A percentile compares a stretch with the other conserved stretches of the same genome.
Evolutionary conservation across 2,797 vertebrate genomes (phyloP).

Genomic region (Coregonus sp.): DNA sequence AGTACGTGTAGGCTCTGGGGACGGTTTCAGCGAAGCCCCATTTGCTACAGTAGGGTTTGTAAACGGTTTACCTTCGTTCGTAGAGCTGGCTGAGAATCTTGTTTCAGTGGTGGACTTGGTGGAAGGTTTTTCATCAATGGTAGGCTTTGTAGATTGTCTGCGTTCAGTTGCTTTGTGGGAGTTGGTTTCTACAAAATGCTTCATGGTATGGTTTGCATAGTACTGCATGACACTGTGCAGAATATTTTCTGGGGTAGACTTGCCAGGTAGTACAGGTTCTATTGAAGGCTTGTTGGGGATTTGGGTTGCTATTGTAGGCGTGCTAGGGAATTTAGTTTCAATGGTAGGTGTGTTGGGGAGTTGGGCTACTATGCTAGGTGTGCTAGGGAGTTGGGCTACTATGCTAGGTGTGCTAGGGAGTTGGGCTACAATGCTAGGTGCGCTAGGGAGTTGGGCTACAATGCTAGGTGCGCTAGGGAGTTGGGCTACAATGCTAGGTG

Average conservation of each 20-base stretch:
- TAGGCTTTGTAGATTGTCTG: constrained; percentile 25
- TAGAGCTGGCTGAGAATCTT: constrained; percentile 14
- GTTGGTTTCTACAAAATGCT: constrained; percentile 39
- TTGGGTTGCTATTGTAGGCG: constrained; percentile 4
- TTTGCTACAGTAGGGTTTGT: constrained; percentile 1
- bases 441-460: no score
- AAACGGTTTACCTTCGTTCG: constrained; percentile 21
- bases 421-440: no score
- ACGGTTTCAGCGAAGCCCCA: constrained; percentile 20
- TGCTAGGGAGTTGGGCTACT: background rate
- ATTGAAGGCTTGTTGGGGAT: constrained; percentile 17
- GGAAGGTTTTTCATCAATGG: constrained; percentile 14
- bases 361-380: background rate
- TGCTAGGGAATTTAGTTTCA: background rate
- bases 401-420: no score
- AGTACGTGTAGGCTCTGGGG: constrained; percentile 12
- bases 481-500: background rate
- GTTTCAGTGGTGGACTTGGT: constrained; percentile 22
- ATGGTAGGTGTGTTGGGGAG: background rate
- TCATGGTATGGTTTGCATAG: constrained; percentile 40
- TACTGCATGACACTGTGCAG: background rate
- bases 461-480: background rate
- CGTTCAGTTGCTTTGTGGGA: constrained; percentile 37
- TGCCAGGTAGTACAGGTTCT: constrained; percentile 10
- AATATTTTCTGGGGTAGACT: constrained; percentile 16